Percentiles rank a stretch among this genome's conserved stretches.
Evolutionary conservation across 2,113 vertebrate genomes (phyloP).

Genomic region (Verasper variegatus): DNA sequence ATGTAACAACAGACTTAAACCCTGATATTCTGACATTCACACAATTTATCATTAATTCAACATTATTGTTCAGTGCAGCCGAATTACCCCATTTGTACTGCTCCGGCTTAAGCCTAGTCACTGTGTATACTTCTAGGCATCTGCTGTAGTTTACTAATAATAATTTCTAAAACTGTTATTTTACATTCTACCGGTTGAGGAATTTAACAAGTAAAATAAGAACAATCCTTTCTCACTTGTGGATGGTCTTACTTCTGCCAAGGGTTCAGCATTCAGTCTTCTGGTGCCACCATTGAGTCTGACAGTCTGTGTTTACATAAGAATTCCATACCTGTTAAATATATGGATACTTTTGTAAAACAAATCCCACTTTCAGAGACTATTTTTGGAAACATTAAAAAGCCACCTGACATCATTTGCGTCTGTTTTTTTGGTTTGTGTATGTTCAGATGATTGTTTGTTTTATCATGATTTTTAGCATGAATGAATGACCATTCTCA

Average conservation of each 20-base stretch:
- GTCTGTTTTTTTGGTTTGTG: slow-evolving; percentile 22
- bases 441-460: neutral
- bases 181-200: slow-evolving; percentile 25
- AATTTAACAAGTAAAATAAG: slow-evolving; percentile 22
- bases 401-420: slow-evolving; percentile 72
- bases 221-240: slow-evolving; percentile 40
- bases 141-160: slow-evolving; percentile 37
- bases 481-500: neutral
- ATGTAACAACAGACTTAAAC: slow-evolving; percentile 30
- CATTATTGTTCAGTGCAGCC: slow-evolving; percentile 26
- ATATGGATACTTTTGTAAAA: slow-evolving; percentile 80
- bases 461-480: neutral
- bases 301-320: slow-evolving; percentile 78
- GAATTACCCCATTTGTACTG: slow-evolving; percentile 47
- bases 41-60: slow-evolving; percentile 27
- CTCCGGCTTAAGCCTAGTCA: slow-evolving; percentile 39
- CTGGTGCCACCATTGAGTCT: slow-evolving; percentile 56
- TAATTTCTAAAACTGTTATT: slow-evolving; percentile 38
- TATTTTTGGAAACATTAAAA: slow-evolving; percentile 83
- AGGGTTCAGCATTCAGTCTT: slow-evolving; percentile 58
- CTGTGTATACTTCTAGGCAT: slow-evolving; percentile 37
- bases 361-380: slow-evolving; percentile 78
- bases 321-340: slow-evolving; percentile 71
- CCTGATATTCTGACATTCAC: slow-evolving; percentile 11
- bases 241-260: slow-evolving; percentile 50